Evolutionary conservation across 2,113 vertebrate genomes (phyloP), one percentile per base, ranked within the genome.

Genomic region (Oryzias melastigma): DNA sequence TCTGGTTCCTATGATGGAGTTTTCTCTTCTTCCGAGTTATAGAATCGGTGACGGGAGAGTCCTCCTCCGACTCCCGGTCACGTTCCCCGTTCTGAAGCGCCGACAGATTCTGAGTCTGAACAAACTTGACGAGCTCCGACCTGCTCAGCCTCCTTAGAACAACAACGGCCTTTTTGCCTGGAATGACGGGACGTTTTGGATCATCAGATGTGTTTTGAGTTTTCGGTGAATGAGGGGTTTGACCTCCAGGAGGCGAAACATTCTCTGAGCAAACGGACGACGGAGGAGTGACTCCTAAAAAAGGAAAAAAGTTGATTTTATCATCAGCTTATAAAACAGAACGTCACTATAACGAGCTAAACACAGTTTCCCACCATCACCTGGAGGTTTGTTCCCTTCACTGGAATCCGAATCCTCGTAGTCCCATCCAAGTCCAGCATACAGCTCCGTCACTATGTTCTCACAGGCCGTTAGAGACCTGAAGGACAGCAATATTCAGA

Each of bases 401-500:
- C 78, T 89, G 1, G 84, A 84, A 55, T 90, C 81, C 0, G 58
- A 54, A 43, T 87, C 85, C 25, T 14, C 57, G 66, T 90, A 92
- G 4, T 90, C 75, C 76, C 75, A 78, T n/a, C 77, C 87, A 52
- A 91, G 65, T 59, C 77, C 18, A 12, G 70, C 63, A 65, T 90
- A 91, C 1, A 78, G 85, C 5, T 85, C 77, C 65, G 77, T 87
- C n/a, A 87, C 83, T 15, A 66, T 35, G 1, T 63, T 62, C 65
- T 91, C 89, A 52, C 77, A 90, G 46, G 64, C 77, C 15, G 58
- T 29, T 25, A 90, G 80, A 20, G 87, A 89, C 46, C 90, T 92
- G 29, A 42, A 53, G 54, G 2, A 77, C 48, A 73, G 2, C n/a
- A 59, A 27, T 12, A 24, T n/a, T 14, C 35, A 54, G 22, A n/a